Conservation (phyloP, 2,797 vertebrate species). For the Podarcis siculus region DNA sequence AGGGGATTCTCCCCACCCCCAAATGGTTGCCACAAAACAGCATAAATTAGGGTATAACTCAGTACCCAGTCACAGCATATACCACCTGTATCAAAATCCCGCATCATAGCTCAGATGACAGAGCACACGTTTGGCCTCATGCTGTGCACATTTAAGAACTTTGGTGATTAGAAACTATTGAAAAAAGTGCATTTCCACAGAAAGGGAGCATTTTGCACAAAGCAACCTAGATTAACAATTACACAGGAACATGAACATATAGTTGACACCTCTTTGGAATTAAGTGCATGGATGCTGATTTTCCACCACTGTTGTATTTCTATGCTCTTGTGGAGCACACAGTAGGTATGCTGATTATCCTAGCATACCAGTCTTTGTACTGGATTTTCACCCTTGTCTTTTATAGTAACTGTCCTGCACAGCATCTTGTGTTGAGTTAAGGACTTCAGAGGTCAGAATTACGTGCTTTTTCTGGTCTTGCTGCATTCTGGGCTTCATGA, state of each 20-base stretch:
- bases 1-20: too few relatives aligned
- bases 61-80: not conserved
- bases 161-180: not conserved
- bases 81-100: too few relatives aligned
- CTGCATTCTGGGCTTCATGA: not conserved
- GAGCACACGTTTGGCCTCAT: too few relatives aligned
- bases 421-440: not conserved
- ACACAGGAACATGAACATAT: not conserved
- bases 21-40: not conserved
- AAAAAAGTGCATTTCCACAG: not conserved
- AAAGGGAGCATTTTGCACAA: not conserved
- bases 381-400: not conserved
- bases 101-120: too few relatives aligned
- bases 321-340: not conserved
- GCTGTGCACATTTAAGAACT: not conserved
- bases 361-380: too few relatives aligned
- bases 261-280: not conserved
- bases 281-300: not conserved
- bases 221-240: not conserved
- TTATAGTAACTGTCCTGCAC: not conserved
- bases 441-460: not conserved
- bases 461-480: not conserved
- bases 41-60: not conserved
- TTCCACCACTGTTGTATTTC: not conserved
- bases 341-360: not conserved